A percentile compares a stretch with the other conserved stretches of the same genome.
Conservation (phyloP, 2,113 vertebrate genomes). For the Pyxicephalus adspersus region DNA sequence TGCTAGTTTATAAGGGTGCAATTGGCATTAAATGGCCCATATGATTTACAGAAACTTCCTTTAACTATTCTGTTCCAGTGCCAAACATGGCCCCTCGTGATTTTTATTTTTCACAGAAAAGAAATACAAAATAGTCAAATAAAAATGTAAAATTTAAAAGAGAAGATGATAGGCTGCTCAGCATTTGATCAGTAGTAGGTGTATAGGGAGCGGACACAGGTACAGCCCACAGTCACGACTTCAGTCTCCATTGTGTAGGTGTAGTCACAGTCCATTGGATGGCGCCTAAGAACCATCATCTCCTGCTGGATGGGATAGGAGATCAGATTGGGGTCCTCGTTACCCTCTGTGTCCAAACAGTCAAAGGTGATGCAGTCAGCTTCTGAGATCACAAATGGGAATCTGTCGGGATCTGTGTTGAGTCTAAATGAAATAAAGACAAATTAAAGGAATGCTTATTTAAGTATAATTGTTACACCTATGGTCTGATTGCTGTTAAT, state of each 20-base stretch:
- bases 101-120: too few species aligned
- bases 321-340: conserved; percentile 12
- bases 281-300: conserved; percentile 19
- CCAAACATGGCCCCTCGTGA: too few species aligned
- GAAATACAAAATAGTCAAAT: too few species aligned
- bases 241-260: conserved; percentile 36
- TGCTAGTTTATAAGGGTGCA: too few species aligned
- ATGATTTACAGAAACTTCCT: too few species aligned
- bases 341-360: conserved; percentile 21
- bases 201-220: background rate
- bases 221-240: conserved; percentile 33
- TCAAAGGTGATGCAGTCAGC: conserved; percentile 19
- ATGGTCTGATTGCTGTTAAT: too few species aligned
- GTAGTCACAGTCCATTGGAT: conserved; percentile 25
- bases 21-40: too few species aligned
- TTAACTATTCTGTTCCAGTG: too few species aligned
- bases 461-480: too few species aligned
- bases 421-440: background rate
- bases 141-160: too few species aligned
- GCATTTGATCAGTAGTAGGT: background rate
- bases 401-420: conserved; percentile 37
- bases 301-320: conserved; percentile 42
- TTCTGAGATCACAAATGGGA: conserved; percentile 23
- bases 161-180: too few species aligned
- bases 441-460: too few species aligned